These are phyloP conservation scores for Spinus olivaceus DNA, from an alignment of 2,797 vertebrate genomes.

Conservation along the genomic window DNA sequence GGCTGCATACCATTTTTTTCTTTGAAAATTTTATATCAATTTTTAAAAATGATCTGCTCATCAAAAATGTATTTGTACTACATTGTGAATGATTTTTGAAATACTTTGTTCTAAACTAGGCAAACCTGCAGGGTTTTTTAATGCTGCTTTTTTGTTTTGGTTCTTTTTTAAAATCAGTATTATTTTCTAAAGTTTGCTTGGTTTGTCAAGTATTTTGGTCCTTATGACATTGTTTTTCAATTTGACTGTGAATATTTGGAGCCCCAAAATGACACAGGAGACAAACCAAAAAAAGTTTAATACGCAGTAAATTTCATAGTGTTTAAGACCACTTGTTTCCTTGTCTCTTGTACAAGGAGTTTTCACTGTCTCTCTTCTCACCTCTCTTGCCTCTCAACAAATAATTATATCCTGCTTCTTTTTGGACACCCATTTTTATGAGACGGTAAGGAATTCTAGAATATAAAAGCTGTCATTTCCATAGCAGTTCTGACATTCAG, in stretches of 20 bases:
- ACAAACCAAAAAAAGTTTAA: not conserved
- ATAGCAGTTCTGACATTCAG: not conserved
- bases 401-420: not conserved
- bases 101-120: not conserved
- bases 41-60: not conserved
- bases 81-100: not conserved
- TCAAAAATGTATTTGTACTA: not conserved
- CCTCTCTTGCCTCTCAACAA: not conserved
- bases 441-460: not conserved
- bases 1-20: not conserved
- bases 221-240: not conserved
- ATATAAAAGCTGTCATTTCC: not conserved
- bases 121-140: not conserved
- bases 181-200: not conserved
- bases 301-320: accelerated
- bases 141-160: not conserved
- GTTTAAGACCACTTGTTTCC: not conserved
- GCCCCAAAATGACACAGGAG: not conserved
- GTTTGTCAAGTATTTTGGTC: not conserved
- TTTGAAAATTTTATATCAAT: not conserved
- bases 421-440: not conserved
- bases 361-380: not conserved
- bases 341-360: not conserved
- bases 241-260: not conserved
- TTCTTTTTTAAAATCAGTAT: not conserved